Base-by-base conservation (phyloP, 2,888 invertebrate genomes). In the Nemapogon koenigi region DNA sequence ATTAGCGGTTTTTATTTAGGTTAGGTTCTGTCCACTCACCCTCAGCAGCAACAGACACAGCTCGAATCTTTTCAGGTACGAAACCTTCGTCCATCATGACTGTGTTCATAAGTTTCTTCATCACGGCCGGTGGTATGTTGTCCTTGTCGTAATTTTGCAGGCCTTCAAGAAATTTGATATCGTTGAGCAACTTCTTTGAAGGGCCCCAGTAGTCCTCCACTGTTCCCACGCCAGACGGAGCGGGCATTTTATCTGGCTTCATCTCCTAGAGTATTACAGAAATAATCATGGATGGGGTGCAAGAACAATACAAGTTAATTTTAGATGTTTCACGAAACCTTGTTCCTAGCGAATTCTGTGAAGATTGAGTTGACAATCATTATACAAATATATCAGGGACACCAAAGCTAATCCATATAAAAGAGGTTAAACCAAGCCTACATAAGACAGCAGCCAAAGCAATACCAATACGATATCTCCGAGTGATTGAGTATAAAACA, bases 151-250 rank as follows among this genome's bases (percentile, higher is more conserved):
- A 98, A 50, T 87, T 84, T 26, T 94, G 83, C 38, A 99, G 78
- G 13, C 85, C 84, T 46, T 97, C 95, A 38, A 98, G 68, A 59
- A 98, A 97, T 58, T 91, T 94, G 48, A 94, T 88, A 59, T 97
- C 97, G 43, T 92, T 91, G 2, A 97, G 78, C 13, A 94, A 64
- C 59, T 91, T 90, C 55, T 94, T 89, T 0, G 96, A 94, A 0
- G 94, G 87, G 0, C 89, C 90, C 97, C 97, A 97, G 57, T 87
- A 97, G 59, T 97, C 97, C 47, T 97, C 96, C 1, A 89, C 62
- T 44, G 89, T 88, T 3, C 93, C 94, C 6, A 90, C 85, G 1
- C 93, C 94, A 13, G 85, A 86, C 0, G 94, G 89, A 58, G 90
- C 89, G 1, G 90, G 90, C 25, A 94, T 71, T 55, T 89, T 87